Evolutionary conservation across 2,888 invertebrate species (phyloP), one percentile per base, ranked within the genome.

Genomic region (Stomorhina lunata): DNA sequence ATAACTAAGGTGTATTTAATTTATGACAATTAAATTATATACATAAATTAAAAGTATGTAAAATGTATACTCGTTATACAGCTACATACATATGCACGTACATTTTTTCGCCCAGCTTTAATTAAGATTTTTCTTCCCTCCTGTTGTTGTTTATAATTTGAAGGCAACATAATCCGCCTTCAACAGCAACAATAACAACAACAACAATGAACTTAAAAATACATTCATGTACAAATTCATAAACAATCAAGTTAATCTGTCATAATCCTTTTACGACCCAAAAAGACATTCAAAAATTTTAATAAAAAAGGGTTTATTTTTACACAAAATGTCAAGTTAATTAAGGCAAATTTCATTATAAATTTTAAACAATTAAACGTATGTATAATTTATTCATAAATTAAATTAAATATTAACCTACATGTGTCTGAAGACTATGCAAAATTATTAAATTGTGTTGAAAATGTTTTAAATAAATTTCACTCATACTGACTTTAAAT

Each of bases 21-120:
- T 77, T 73, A 73, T 81, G 61, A 68, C 61, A 81, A 77, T 81
- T 69, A 63, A 77, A 73, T 73, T 69, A 43, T 4, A 12, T 40
- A 57, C 34, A 81, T 59, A 66, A 72, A 40, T 17, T 48, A 55
- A 29, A 32, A 17, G 17, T 7, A 59, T 34, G 10, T 32, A 5
- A 72, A 27, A 43, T 20, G 34, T 71, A 34, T 20, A 34, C 25
- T 27, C 9, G 45, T 45, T 27, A 29, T 2, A 45, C 22, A 27
- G 5, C 25, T 17, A 55, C 17, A 17, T 48, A 20, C 2, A 37
- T 12, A 2, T 37, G 2, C 2, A 2, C 12, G 2, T 2, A 15
- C 27, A 53, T 53, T n/a, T n/a, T n/a, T n/a, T n/a, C n/a, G n/a
- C n/a, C 6, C 27, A 9, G 27, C 53, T 27, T n/a, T 53, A 27